phyloP scores from a whole-genome alignment of 2,888 invertebrate genomes.

The Chymomyza amoena region DNA sequence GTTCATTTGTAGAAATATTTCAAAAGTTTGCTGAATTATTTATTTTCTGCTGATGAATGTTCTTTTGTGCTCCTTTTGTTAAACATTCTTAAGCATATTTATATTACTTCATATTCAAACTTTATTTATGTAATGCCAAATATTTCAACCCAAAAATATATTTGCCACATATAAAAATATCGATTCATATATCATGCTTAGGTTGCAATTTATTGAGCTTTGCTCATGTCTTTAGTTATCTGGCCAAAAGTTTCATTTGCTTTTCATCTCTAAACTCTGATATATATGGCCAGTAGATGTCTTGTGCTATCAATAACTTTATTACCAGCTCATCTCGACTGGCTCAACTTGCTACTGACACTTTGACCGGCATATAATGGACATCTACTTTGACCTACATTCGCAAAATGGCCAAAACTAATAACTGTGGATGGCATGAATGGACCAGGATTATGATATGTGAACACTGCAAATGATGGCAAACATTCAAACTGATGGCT shows the following conservation, averaged over 20 bases:
- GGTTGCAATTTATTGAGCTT: neutral
- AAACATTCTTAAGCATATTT: too few species aligned
- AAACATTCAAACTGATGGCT: neutral
- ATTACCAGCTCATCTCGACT: neutral
- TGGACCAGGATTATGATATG: neutral
- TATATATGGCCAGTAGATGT: neutral
- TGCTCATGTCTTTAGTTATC: neutral
- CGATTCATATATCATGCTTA: neutral
- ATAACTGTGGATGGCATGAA: constrained; percentile 33
- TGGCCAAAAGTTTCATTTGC: neutral
- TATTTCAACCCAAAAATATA: neutral
- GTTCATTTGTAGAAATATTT: neutral
- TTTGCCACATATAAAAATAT: neutral
- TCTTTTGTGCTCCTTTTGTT: neutral
- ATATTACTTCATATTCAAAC: neutral
- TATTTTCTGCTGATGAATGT: neutral
- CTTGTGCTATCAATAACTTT: neutral
- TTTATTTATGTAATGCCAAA: neutral
- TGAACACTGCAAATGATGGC: neutral
- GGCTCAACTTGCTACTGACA: neutral
- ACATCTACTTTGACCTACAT: constrained; percentile 45
- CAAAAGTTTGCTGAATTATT: constrained; percentile 1
- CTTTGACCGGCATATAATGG: constrained; percentile 41
- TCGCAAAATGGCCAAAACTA: constrained; percentile 28
- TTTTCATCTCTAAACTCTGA: neutral